These are phyloP conservation scores for Tetragnatha versicolor DNA, from an alignment of 1,140 invertebrate genomes.

Conservation along the genomic window DNA sequence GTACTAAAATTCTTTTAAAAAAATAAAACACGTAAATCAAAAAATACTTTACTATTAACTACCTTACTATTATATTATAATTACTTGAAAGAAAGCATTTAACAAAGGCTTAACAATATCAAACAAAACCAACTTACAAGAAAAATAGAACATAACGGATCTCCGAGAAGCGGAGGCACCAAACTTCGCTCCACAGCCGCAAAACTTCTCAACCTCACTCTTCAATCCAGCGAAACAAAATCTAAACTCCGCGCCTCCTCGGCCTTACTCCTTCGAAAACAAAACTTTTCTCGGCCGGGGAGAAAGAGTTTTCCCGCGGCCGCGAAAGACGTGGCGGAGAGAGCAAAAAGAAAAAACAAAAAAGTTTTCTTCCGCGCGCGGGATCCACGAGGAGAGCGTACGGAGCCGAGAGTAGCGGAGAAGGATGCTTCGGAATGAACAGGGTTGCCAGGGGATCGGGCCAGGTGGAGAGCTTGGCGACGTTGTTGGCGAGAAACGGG, in stretches of 20 bases:
- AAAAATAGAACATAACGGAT: constrained; percentile 33
- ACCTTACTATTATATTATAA: too few relatives aligned
- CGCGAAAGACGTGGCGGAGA: constrained; percentile 15
- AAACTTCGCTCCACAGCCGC: neutral
- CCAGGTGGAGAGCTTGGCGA: constrained; percentile 40
- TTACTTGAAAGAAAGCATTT: too few relatives aligned
- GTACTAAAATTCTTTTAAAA: too few relatives aligned
- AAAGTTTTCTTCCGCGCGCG: too few relatives aligned
- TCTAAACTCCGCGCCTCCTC: neutral
- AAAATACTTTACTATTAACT: too few relatives aligned
- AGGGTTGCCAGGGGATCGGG: constrained; percentile 15
- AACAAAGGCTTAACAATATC: neutral
- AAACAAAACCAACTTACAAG: constrained; percentile 18
- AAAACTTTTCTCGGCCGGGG: neutral
- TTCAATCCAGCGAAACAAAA: neutral
- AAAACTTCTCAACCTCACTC: neutral
- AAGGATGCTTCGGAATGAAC: constrained; percentile 36
- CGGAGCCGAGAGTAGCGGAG: constrained; percentile 27
- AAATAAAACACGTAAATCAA: too few relatives aligned
- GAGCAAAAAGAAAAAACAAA: constrained; percentile 12
- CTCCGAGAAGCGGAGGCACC: neutral
- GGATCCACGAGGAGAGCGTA: constrained; percentile 24
- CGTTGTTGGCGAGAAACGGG: neutral
- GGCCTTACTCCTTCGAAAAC: neutral
- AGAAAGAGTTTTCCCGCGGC: constrained; percentile 4